Evolutionary conservation across 2,113 vertebrate genomes (phyloP).

Genomic region (Peromyscus leucopus): DNA sequence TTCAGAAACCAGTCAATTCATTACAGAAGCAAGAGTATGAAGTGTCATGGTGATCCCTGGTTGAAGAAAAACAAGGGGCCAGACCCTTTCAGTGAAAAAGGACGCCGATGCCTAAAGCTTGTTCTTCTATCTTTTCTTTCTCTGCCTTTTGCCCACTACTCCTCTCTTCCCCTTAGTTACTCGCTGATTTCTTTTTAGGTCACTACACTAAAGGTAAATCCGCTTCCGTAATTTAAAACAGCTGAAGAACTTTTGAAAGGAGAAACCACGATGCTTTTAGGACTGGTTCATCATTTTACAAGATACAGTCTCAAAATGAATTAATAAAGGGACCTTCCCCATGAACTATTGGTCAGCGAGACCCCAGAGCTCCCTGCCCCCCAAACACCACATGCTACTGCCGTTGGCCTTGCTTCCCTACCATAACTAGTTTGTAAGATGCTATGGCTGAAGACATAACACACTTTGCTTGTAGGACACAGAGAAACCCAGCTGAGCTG

Average conservation of each 20-base stretch:
- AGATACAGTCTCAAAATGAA: neutral
- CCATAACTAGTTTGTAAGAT: neutral
- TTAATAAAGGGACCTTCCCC: conserved; percentile 4
- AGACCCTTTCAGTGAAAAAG: neutral
- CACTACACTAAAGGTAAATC: neutral
- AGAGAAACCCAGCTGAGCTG: neutral
- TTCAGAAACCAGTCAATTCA: conserved; percentile 42
- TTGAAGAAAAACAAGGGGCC: neutral
- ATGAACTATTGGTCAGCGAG: neutral
- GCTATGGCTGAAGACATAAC: neutral
- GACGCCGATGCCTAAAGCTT: neutral
- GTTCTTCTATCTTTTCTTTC: neutral
- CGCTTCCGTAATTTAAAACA: conserved; percentile 49
- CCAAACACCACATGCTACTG: neutral
- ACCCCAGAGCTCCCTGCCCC: neutral
- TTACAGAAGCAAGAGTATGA: neutral
- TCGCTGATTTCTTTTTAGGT: conserved; percentile 17
- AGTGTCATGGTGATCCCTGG: neutral
- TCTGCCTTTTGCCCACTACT: neutral
- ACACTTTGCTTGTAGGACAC: neutral
- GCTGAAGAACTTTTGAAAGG: conserved; percentile 8
- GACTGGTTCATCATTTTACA: neutral
- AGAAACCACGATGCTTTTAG: neutral
- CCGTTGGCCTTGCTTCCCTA: neutral
- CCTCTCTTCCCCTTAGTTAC: neutral